Base-by-base conservation (phyloP, 2,797 vertebrate genomes). In the Manis javanica region DNA sequence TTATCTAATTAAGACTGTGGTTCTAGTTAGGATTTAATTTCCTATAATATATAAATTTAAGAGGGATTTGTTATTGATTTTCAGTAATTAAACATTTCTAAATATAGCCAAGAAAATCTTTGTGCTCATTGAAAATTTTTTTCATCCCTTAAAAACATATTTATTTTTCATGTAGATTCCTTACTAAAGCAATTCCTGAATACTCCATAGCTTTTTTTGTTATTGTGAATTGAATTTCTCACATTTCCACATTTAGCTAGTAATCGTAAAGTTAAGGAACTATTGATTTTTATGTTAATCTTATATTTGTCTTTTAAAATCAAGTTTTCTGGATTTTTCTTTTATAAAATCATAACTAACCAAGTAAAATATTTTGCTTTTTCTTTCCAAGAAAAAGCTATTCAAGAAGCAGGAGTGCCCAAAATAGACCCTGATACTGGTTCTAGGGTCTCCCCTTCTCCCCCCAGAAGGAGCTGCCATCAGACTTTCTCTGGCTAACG, bases 81-180 rank as follows among this genome's bases (percentile, higher is more conserved):
- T 87, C 24, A 84, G 15, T 86, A 79, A 74, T 46, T 69, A 83
- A 91, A 82, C 51, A 91, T 61, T 79, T 81, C 16, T 8, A 91
- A 57, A 15, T 37, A 77, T 29, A 14, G n/a, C 64, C 55, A 64
- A n/a, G 26, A 34, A 51, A 63, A 34, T 21, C 21, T 74, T 69
- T 61, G 12, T 21, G 71, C 46, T 57, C 81, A 11, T 55, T 71
- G 10, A 51, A 75, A 39, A 94, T 6, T 64, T 87, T 90, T 42
- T 83, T 69, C 39, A 59, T 55, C 29, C 12, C 7, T 75, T 13
- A 59, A 86, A 85, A 74, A 49, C 37, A 26, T 64, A 85, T 85
- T 53, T 61, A 49, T 42, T 86, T 91, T 77, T 77, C 46, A 34
- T 63, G 21, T 21, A 55, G 9, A 71, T 94, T 42, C 19, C 14